phyloP scores from a whole-genome alignment of 2,888 invertebrate species.

The Gastracanthus pulcherrimus region DNA sequence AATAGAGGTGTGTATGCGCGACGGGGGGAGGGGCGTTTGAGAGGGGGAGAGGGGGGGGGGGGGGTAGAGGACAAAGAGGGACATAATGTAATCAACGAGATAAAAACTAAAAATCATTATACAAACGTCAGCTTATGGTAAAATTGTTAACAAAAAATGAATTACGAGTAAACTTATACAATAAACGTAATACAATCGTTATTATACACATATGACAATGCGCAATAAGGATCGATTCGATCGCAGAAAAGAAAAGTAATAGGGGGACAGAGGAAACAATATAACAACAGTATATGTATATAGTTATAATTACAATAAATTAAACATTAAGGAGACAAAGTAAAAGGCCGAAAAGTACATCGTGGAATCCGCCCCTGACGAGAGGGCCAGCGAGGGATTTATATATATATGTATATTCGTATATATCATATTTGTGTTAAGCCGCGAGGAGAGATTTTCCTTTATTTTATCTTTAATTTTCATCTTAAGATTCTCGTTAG shows the following conservation, averaged over 20 bases:
- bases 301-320: constrained; percentile 34
- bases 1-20: constrained; percentile 9
- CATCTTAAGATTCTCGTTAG: background rate
- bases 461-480: background rate
- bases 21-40: background rate
- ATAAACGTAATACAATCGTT: constrained; percentile 42
- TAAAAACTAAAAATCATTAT: constrained; percentile 48
- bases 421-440: constrained; percentile 1
- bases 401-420: constrained; percentile 2
- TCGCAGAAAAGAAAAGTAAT: background rate
- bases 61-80: background rate
- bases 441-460: constrained; percentile 19
- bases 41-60: background rate
- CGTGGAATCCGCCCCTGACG: constrained; percentile 38
- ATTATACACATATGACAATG: constrained; percentile 26
- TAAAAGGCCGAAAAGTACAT: constrained; percentile 49
- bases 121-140: constrained; percentile 43
- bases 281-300: background rate
- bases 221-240: constrained; percentile 10
- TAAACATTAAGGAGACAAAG: constrained; percentile 31
- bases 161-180: constrained; percentile 33
- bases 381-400: constrained; percentile 13
- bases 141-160: constrained; percentile 51
- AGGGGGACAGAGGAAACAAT: constrained; percentile 24
- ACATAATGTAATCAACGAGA: constrained; percentile 34